Conservation (phyloP, 2,888 invertebrate species). For the Cerceris rybyensis region DNA sequence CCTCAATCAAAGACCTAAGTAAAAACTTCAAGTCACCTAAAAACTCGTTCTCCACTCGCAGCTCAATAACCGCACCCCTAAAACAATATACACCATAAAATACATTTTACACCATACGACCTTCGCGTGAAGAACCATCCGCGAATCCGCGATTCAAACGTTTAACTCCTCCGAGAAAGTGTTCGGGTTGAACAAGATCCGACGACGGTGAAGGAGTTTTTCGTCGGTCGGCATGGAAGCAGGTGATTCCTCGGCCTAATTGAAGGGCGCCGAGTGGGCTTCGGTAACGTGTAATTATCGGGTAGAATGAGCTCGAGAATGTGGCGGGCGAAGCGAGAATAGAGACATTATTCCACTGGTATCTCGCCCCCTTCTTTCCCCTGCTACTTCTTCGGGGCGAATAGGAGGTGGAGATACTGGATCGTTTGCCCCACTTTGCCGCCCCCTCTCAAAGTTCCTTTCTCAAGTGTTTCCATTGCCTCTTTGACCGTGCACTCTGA, state of each 20-base stretch:
- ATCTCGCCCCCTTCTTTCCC: constrained; percentile 49
- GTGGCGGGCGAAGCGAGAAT: constrained; percentile 76
- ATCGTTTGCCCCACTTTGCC: constrained; percentile 43
- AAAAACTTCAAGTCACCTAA: too few relatives aligned
- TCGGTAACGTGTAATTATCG: constrained; percentile 79
- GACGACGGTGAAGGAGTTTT: constrained; percentile 62
- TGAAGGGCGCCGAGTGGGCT: constrained; percentile 76
- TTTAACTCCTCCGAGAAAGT: constrained; percentile 33
- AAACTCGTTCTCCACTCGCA: too few relatives aligned
- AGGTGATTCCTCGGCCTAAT: constrained; percentile 78
- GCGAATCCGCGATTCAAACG: constrained; percentile 26
- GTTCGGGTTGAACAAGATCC: constrained; percentile 32
- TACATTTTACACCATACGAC: too few relatives aligned
- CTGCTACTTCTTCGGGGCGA: constrained; percentile 38
- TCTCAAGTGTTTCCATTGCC: not conserved
- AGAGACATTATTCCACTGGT: constrained; percentile 78
- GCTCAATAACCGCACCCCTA: too few relatives aligned
- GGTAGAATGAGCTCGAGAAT: constrained; percentile 77
- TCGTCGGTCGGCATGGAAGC: constrained; percentile 66
- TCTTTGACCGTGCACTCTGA: not conserved
- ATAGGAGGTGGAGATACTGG: constrained; percentile 43
- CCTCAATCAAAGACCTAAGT: too few relatives aligned
- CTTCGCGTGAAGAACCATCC: constrained; percentile 5
- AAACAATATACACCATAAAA: too few relatives aligned
- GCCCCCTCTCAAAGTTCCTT: constrained; percentile 24